Percentiles rank a stretch among this genome's conserved stretches.
These are phyloP conservation scores for Merops nubicus DNA, from an alignment of 2,113 vertebrate species.

Conservation along the genomic window DNA sequence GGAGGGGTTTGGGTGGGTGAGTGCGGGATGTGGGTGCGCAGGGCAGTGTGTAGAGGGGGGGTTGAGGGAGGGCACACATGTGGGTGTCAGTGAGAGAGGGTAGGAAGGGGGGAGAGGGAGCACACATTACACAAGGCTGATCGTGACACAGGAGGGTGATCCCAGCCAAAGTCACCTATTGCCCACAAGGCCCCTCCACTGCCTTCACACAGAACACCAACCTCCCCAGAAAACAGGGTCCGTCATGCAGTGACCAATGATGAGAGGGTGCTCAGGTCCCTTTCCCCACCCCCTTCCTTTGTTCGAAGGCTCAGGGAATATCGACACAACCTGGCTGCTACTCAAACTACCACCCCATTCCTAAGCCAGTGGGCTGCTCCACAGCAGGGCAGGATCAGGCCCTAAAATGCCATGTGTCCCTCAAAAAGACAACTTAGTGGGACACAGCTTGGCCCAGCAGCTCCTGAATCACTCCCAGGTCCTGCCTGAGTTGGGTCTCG, in stretches of 20 bases:
- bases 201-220: neutral
- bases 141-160: neutral
- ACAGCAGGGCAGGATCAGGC: neutral
- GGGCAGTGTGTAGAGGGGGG: neutral
- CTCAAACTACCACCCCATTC: neutral
- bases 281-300: neutral
- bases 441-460: neutral
- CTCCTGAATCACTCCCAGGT: neutral
- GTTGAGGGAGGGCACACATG: neutral
- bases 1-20: neutral
- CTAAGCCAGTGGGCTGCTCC: neutral
- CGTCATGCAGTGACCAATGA: fast-evolving
- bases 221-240: neutral
- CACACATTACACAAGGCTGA: neutral
- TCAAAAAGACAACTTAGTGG: neutral
- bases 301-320: neutral
- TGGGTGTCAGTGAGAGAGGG: conserved; percentile 20
- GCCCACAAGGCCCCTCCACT: neutral
- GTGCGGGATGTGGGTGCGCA: fast-evolving
- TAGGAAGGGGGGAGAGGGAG: neutral
- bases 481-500: neutral
- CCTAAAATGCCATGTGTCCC: neutral
- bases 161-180: neutral
- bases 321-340: neutral
- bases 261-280: neutral